phyloP scores from a whole-genome alignment of 2,888 invertebrate genomes.

The Lepidochrysops patricia region DNA sequence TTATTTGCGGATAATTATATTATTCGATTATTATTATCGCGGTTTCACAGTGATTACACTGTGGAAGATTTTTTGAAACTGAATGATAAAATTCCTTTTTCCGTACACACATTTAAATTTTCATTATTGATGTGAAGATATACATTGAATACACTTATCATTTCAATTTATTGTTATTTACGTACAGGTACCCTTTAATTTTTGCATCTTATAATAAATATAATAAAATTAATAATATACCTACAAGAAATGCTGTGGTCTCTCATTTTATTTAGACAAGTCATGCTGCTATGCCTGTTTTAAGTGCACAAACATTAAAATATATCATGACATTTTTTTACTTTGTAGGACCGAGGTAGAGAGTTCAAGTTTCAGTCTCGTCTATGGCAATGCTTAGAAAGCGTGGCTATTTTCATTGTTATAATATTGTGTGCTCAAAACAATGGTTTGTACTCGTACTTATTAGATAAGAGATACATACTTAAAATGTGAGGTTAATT shows the following conservation, averaged over 20 bases:
- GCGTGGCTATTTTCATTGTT: background rate
- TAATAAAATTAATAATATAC: no score
- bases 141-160: no score
- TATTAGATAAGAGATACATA: background rate
- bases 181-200: no score
- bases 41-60: background rate
- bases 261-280: background rate
- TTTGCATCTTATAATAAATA: no score
- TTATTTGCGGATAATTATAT: background rate
- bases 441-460: background rate
- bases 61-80: background rate
- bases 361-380: background rate
- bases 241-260: no score
- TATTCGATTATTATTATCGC: background rate
- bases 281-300: background rate
- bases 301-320: no score
- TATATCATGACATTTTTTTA: background rate
- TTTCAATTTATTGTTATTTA: no score
- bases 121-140: no score
- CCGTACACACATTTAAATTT: no score
- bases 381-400: background rate
- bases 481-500: background rate
- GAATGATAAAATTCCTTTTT: background rate
- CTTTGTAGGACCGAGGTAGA: background rate
- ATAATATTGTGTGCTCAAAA: background rate